phyloP scores from a whole-genome alignment of 2,888 invertebrate species.

The Flexamia atlantica region DNA sequence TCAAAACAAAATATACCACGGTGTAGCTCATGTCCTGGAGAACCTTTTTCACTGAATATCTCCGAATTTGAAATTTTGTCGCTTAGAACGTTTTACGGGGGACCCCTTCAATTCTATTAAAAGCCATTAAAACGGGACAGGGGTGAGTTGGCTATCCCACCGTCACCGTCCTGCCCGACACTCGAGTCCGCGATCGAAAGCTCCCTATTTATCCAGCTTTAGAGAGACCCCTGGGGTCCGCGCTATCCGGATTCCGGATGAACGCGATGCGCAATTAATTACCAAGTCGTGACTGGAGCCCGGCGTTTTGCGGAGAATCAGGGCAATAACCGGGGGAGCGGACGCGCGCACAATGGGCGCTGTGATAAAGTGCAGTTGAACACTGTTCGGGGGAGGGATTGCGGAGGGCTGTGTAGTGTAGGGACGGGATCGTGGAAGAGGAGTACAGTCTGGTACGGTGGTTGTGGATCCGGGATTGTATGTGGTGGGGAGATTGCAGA shows the following conservation, averaged over 20 bases:
- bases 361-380: constrained; percentile 45
- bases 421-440: neutral
- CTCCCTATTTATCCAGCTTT: constrained; percentile 38
- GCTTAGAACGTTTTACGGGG: neutral
- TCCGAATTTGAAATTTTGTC: no score
- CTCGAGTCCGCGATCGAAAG: neutral
- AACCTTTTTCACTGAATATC: no score
- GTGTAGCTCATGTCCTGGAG: no score
- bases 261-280: constrained; percentile 34
- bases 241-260: neutral
- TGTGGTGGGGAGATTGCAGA: neutral
- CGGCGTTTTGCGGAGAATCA: neutral
- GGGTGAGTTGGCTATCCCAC: neutral
- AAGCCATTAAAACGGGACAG: neutral
- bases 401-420: no score
- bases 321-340: neutral
- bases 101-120: no score
- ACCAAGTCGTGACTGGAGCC: neutral
- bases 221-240: neutral
- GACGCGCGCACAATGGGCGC: constrained; percentile 5
- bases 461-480: neutral
- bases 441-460: constrained; percentile 6
- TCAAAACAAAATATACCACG: no score
- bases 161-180: no score
- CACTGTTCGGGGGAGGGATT: constrained; percentile 27